Base-by-base conservation (phyloP, 1,140 invertebrate species). In the Lysiphlebus fabarum region DNA sequence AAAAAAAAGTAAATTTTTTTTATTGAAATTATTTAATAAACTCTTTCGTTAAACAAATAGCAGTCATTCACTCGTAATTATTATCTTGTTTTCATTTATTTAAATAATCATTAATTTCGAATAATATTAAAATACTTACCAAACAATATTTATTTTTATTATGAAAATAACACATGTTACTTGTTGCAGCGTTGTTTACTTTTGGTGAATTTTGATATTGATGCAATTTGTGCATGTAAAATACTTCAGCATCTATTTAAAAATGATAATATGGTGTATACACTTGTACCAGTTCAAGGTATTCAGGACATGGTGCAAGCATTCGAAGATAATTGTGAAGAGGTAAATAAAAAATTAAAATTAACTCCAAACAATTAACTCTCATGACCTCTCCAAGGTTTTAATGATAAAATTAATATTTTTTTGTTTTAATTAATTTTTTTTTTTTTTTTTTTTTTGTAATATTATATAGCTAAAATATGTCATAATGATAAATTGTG, bases 401-500 rank as follows among this genome's bases (percentile, higher is more conserved):
- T 14, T 47, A 14, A 7, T 4, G 37, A 55, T 45, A 14, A 44
- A 11, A 33, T 34, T 48, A 56, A 14, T 56, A 26, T 26, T 26
- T 26, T 26, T 26, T 26, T 26, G 4, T 26, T 26, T 26, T 26
- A 26, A n/a, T n/a, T n/a, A n/a, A n/a, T n/a, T n/a, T n/a, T n/a
- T n/a, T n/a, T n/a, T n/a, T n/a, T n/a, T n/a, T n/a, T n/a, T n/a
- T n/a, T n/a, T n/a, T n/a, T n/a, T n/a, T n/a, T n/a, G n/a, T n/a
- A n/a, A n/a, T n/a, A n/a, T n/a, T 11, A 71, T 75, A 36, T 63
- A 87, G 85, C 75, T 93, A 0, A 93, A 92, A 68, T 88, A 85
- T 80, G 88, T 96, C 26, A 79, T 98, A 40, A 77, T 98, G 64
- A 83, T 99, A n/a, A 98, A 98, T 75, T 98, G 95, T 81, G 95